A percentile compares a stretch with the other conserved stretches of the same genome.
Evolutionary conservation across 1,140 invertebrate species (phyloP).

Genomic region (Hydropsyche tenuis): DNA sequence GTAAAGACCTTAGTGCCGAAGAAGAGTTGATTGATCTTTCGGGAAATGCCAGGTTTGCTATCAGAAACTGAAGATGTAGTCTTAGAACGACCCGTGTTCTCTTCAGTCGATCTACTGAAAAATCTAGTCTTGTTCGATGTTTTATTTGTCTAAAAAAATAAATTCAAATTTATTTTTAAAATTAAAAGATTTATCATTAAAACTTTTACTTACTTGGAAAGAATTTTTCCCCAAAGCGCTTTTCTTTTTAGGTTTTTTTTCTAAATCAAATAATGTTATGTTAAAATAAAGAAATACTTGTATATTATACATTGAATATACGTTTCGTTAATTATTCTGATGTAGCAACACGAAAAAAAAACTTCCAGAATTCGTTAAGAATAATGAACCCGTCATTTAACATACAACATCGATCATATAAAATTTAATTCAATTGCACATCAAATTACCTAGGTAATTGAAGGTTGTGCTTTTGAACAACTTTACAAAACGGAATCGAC

Average conservation of each 20-base stretch:
- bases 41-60: constrained; percentile 5
- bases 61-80: not conserved
- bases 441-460: too few relatives aligned
- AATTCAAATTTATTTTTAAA: not conserved
- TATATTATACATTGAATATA: too few relatives aligned
- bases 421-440: too few relatives aligned
- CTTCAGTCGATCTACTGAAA: constrained; percentile 35
- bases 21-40: constrained; percentile 24
- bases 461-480: too few relatives aligned
- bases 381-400: too few relatives aligned
- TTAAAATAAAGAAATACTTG: too few relatives aligned
- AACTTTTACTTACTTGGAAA: constrained; percentile 13
- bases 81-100: constrained; percentile 5
- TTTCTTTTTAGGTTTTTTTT: constrained; percentile 27
- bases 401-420: too few relatives aligned
- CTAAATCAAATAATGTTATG: too few relatives aligned
- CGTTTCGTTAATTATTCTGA: too few relatives aligned
- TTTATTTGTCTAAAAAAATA: constrained; percentile 1
- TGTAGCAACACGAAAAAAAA: too few relatives aligned
- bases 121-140: not conserved
- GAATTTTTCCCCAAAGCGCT: constrained; percentile 14
- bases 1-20: constrained; percentile 28
- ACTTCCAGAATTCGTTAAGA: too few relatives aligned
- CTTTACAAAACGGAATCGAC: too few relatives aligned
- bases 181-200: not conserved